Base-by-base conservation (phyloP, 2,888 invertebrate species). In the Sphaerophoria rueppellii region DNA sequence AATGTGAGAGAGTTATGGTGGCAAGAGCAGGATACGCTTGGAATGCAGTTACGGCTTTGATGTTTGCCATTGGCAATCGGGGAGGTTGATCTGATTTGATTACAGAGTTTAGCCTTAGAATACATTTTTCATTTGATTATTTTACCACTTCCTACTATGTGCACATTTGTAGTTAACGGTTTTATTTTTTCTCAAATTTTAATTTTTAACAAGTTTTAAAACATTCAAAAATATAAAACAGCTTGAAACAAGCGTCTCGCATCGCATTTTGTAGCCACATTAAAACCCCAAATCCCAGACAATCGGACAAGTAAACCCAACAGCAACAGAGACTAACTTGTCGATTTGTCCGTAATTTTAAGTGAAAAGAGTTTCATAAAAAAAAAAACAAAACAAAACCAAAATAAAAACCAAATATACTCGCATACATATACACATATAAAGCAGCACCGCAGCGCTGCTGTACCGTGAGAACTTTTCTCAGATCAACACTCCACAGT, bases 401-500 rank as follows among this genome's bases (percentile, higher is more conserved):
- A 75, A 80, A 57, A 70, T 55, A 35, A 69, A 50, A 82, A 58
- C 40, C 32, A 82, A 24, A 24, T 2, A 24, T 24, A 24, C 24
- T 24, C 24, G 24, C 24, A 63, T 55, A 70, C 65, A 61, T 24
- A 14, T 32, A 48, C 50, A 75, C 37, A 46, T 61, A 58, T 55
- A 61, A 72, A 71, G 24, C 24, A 24, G 2, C 24, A 24, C 24
- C 24, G 24, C 78, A 74, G 37, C 79, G 55, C 61, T 60, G 83
- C 69, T 57, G 76, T 65, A 85, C 85, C 85, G 85, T 85, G 85
- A 81, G 85, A 85, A 85, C 76, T 81, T 85, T 85, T 65, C 74
- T 80, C 75, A 50, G 71, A 70, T 75, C 76, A 60, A 71, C 71
- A 69, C 77, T 85, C 76, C 73, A 85, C 85, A 85, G 16, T 85